Evolutionary conservation across 2,888 invertebrate species (phyloP).

Genomic region (Tineola bisselliella): DNA sequence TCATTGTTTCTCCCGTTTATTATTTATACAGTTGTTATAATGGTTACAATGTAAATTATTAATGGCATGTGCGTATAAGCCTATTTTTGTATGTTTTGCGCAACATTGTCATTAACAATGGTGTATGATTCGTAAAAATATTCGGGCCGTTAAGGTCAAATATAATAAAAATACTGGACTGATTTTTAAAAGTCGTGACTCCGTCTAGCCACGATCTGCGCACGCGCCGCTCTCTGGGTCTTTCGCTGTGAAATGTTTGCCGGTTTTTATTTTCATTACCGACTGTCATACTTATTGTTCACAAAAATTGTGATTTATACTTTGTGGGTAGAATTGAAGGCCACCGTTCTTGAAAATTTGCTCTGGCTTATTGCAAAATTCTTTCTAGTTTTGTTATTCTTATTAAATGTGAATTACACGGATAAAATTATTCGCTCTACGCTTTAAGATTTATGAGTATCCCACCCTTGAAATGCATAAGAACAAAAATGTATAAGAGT

Average conservation of each 20-base stretch:
- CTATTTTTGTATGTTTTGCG: background rate
- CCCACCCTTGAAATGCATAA: slow-evolving; percentile 38
- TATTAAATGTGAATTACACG: background rate
- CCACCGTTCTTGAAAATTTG: slow-evolving; percentile 17
- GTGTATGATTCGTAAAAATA: background rate
- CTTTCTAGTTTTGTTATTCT: background rate
- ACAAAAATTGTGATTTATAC: slow-evolving; percentile 51
- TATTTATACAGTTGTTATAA: background rate
- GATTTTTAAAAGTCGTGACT: slow-evolving; percentile 51
- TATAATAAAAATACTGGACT: slow-evolving; percentile 41
- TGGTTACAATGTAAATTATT: too few relatives aligned
- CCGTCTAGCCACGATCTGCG: slow-evolving; percentile 40
- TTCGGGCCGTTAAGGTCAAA: slow-evolving; percentile 35
- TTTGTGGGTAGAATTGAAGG: slow-evolving; percentile 40
- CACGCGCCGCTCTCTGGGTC: slow-evolving; percentile 53
- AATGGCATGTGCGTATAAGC: background rate
- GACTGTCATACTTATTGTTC: slow-evolving; percentile 53
- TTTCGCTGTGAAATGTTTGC: slow-evolving; percentile 41
- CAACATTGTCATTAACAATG: background rate
- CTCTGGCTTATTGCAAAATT: background rate
- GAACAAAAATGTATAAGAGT: background rate
- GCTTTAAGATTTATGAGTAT: slow-evolving; percentile 25
- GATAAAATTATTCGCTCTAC: background rate
- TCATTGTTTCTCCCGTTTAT: background rate
- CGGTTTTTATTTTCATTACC: slow-evolving; percentile 35